Evolutionary conservation across 2,113 vertebrate genomes (phyloP).

Genomic region (Sander lucioperca): DNA sequence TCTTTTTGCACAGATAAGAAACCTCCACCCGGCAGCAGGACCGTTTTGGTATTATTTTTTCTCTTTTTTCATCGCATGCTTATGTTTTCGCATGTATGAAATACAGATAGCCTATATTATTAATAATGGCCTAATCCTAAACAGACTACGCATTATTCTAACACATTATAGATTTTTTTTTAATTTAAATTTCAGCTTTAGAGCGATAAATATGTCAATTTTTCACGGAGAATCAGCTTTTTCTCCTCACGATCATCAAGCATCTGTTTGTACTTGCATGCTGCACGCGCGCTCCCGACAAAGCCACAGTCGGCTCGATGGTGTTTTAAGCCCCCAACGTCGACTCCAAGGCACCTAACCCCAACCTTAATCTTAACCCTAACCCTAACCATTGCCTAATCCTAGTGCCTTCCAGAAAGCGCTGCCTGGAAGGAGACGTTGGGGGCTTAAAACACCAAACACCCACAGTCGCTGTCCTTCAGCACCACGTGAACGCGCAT

Average conservation of each 20-base stretch:
- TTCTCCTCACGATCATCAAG: slow-evolving; percentile 8
- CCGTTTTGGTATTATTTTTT: slow-evolving; percentile 35
- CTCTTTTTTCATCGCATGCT: neutral
- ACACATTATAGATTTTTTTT: neutral
- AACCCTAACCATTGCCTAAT: too few species aligned
- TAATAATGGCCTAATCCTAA: too few species aligned
- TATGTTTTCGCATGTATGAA: neutral
- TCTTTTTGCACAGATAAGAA: neutral
- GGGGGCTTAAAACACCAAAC: too few species aligned
- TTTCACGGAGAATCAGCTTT: neutral
- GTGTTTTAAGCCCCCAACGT: too few species aligned
- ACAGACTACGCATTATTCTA: neutral
- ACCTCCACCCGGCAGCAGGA: slow-evolving; percentile 11
- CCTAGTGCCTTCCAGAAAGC: too few species aligned
- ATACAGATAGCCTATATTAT: too few species aligned
- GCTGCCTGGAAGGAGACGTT: too few species aligned
- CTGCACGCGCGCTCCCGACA: slow-evolving; percentile 60
- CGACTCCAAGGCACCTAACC: too few species aligned
- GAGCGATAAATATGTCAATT: neutral
- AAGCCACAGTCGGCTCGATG: slow-evolving; percentile 26
- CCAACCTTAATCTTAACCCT: too few species aligned
- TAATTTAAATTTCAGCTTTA: neutral
- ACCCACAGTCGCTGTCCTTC: slow-evolving; percentile 75
- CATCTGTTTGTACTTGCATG: slow-evolving; percentile 1
- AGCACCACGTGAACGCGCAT: slow-evolving; percentile 75